Base-by-base conservation (phyloP, 1,140 invertebrate genomes). In the Apis dorsata region DNA sequence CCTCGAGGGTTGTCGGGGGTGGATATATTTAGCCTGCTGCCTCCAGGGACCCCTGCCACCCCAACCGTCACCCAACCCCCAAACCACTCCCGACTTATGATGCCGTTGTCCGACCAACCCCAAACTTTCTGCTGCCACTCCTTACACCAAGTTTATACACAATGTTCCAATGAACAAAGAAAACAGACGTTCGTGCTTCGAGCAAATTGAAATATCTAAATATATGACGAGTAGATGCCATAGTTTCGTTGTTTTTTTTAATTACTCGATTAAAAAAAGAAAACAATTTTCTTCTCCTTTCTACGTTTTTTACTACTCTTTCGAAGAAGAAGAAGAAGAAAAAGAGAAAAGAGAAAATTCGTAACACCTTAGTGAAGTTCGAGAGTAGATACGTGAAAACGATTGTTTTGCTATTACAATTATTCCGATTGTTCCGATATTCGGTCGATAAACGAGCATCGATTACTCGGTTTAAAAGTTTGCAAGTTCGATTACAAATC, bases 1-100 rank as follows among this genome's bases (percentile, higher is more conserved):
- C 92, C 93, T 91, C 90, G 91, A 88, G 92, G 92, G 90, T 93
- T 93, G 91, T 92, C 90, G 91, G 91, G 92, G 93, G 91, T 94
- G 93, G 93, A 93, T 94, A 94, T 94, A 94, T 94, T 94, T 94
- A 94, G 93, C 93, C 92, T 92, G 89, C 92, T 91, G 93, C 93
- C 93, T 94, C 93, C 88, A 91, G 93, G 93, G 93, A 94, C 87
- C 88, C 90, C 91, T 86, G 88, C 90, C 90, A 91, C 89, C 91
- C 91, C 87, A 85, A 86, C 87, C 89, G 85, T 86, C 89, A 91
- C 90, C 87, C 90, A 90, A 88, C 82, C 86, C 81, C 88, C 91
- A 90, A 92, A 92, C 91, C 91, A 92, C 90, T 92, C 90, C 88
- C 90, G 91, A 92, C 92, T 93, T 92, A 91, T 93, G 92, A 93